Base-by-base conservation (phyloP, 2,888 invertebrate genomes). In the Perdita meconis region DNA sequence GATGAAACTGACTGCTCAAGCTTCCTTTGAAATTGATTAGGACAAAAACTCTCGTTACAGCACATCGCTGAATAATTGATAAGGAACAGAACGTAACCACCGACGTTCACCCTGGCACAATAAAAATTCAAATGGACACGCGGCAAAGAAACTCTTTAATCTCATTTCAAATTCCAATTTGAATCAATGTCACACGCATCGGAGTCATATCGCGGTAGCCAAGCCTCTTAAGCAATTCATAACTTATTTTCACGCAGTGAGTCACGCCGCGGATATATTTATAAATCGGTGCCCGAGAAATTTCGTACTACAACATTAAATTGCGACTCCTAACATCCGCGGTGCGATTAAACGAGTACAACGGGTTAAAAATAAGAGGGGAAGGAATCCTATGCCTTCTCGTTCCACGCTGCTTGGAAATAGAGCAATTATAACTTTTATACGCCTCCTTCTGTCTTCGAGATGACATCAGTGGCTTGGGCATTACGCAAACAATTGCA, bases 171-270 rank as follows among this genome's bases (percentile, higher is more conserved):
- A 51, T 64, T 59, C 57, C 10, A 42, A 51, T 51, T 74, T 51
- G 51, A 51, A 63, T 64, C 47, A 38, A 71, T 59, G 63, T 64
- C 63, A 53, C 65, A 42, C 57, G 61, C 34, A 69, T 60, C 24
- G 44, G 12, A 60, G 36, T 47, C 65, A 73, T 50, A 44, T 44
- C 19, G 55, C 56, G 13, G 55, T 66, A 55, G 42, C 80, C 73
- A 61, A 44, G 63, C 55, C 66, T 83, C 86, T 88, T 87, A 83
- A 82, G 87, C 87, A 89, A 89, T 86, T 83, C 76, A 61, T 60
- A 81, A 81, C 77, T 89, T 89, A 89, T 89, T 89, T 89, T 85
- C 81, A 87, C 80, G 47, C 80, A 69, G 78, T 89, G 89, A 89
- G 83, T 89, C 89, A 89, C 82, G 77, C 78, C 82, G 77, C 78